Evolutionary conservation across 2,888 invertebrate genomes (phyloP), one percentile per base, ranked within the genome.

Genomic region (Cyclophora albipunctata): DNA sequence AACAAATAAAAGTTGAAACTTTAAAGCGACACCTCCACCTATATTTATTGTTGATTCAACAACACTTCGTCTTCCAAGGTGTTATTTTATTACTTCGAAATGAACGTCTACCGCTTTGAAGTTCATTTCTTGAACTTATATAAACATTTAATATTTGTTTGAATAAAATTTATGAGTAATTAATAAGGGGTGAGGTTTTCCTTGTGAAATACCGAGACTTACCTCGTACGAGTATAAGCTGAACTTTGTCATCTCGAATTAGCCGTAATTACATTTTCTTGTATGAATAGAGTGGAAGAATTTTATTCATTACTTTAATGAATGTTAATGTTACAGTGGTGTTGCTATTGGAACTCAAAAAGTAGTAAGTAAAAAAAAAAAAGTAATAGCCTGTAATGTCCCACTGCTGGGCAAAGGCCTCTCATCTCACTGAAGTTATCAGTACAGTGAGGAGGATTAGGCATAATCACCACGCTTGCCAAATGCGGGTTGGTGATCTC

Each of bases 1-100:
- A 53, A 59, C 64, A 66, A 68, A 67, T 66, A 70, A 68, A 71
- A 69, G 60, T 67, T 65, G 49, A 34, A 20, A 53, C 53, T 50
- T 57, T 53, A 49, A 57, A 55, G 52, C 52, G 54, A 53, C 57
- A 60, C 53, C 55, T 50, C 47, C 45, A 49, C 55, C 48, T 55
- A 52, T 57, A 55, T 57, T 58, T 57, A 57, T 60, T 60, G 60
- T 55, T 57, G 50, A 54, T 53, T 54, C 57, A 57, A 57, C 58
- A 53, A 58, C 51, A 55, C 51, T 55, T 58, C 46, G 48, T 50
- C 50, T 49, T 45, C 47, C 40, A 49, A 49, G 47, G 49, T 53
- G 55, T 50, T 54, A 53, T 58, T 60, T 58, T 58, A 55, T 56
- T 54, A 57, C 59, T 55, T 56, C 35, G 43, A 50, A 51, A 54